phyloP scores from a whole-genome alignment of 2,113 vertebrate genomes.

The Trematomus loennbergii region DNA sequence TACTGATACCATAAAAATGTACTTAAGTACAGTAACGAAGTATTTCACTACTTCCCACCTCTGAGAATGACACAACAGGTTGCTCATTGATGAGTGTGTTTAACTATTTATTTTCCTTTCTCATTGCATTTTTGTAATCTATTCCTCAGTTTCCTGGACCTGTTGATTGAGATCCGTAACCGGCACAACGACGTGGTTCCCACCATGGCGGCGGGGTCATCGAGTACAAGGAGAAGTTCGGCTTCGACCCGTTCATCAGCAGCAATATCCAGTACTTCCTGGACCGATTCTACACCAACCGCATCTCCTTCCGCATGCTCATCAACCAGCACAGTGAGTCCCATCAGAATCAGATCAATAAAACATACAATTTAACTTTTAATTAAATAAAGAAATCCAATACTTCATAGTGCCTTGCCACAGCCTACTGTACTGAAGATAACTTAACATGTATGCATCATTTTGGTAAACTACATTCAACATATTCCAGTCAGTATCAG shows the following conservation, averaged over 20 bases:
- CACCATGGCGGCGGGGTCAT: constrained; percentile 96
- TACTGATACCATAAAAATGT: no score
- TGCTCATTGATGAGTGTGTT: neutral
- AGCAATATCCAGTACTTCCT: constrained; percentile 96
- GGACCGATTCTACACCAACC: constrained; percentile 96
- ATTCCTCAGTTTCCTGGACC: constrained; percentile 89
- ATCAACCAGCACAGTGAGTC: constrained; percentile 98
- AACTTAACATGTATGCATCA: no score
- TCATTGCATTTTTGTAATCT: neutral
- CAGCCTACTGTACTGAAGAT: no score
- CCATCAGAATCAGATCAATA: neutral
- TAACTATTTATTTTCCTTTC: neutral
- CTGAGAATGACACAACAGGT: no score
- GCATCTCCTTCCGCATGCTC: constrained; percentile 97
- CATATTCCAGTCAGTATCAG: no score
- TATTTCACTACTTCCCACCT: no score
- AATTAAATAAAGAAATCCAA: no score
- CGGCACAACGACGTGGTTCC: constrained; percentile 96
- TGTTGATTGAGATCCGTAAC: constrained; percentile 92
- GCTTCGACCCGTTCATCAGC: constrained; percentile 94
- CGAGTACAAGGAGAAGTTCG: constrained; percentile 96
- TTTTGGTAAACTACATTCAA: no score
- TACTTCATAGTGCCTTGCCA: no score
- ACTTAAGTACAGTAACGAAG: no score
- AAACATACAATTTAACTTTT: no score